phyloP scores from a whole-genome alignment of 2,113 vertebrate genomes.

The Dipodomys spectabilis region DNA sequence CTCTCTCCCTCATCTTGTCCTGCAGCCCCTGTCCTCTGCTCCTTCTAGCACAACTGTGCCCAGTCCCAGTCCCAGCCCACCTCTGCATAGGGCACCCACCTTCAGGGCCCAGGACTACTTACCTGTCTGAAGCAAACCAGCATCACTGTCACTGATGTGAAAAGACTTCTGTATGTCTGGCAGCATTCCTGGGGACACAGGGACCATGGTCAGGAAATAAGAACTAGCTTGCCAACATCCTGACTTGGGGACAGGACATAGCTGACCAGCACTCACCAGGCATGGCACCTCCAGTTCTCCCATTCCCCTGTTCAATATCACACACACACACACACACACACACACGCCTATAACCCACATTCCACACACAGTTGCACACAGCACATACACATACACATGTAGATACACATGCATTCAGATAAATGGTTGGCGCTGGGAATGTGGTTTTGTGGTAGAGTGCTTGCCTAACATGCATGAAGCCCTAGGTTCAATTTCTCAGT shows the following conservation, averaged over 20 bases:
- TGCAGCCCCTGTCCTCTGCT: background rate
- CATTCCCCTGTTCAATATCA: no score
- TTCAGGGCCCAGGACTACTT: constrained; percentile 66
- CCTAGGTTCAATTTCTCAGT: no score
- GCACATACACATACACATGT: background rate
- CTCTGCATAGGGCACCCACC: background rate
- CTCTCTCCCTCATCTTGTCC: background rate
- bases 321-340: background rate
- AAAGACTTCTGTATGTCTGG: constrained; percentile 95
- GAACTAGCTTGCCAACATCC: background rate
- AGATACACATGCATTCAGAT: background rate
- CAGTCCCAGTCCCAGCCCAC: background rate
- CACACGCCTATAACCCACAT: background rate
- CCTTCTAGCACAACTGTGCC: background rate
- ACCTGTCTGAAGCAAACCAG: constrained; percentile 96
- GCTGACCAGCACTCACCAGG: background rate
- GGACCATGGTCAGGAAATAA: background rate
- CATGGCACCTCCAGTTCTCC: background rate
- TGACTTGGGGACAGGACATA: background rate
- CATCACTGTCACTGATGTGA: constrained; percentile 90
- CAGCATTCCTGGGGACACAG: constrained; percentile 90
- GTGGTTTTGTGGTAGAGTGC: no score
- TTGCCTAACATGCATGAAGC: no score
- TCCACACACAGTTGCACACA: no score
- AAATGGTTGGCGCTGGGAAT: no score